Conservation (phyloP, 2,113 vertebrate species). For the Scomber japonicus region DNA sequence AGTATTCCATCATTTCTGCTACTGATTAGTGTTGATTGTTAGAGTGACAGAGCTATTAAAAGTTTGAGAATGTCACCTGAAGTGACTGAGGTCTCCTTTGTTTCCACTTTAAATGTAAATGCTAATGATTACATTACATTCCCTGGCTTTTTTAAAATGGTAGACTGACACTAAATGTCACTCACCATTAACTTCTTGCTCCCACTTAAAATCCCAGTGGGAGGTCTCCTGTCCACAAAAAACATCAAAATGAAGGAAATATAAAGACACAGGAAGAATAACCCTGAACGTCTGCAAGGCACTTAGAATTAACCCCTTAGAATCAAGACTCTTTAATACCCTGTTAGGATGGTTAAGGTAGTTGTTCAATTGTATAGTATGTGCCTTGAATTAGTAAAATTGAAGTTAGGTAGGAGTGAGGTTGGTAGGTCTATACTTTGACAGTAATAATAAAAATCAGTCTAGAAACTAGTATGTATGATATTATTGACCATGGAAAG, state of each 20-base stretch:
- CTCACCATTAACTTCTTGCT: conserved; percentile 42
- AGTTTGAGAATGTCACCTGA: conserved; percentile 39
- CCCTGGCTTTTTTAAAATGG: background rate
- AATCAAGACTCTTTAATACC: too few species aligned
- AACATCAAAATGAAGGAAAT: conserved; percentile 8
- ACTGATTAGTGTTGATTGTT: conserved; percentile 28
- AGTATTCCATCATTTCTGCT: too few species aligned
- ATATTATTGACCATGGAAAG: too few species aligned
- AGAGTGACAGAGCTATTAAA: conserved; percentile 24
- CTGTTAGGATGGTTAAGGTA: too few species aligned
- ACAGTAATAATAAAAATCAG: too few species aligned
- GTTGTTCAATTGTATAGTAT: too few species aligned
- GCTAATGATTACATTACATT: conserved; percentile 26
- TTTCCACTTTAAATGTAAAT: conserved; percentile 49
- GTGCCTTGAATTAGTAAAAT: too few species aligned
- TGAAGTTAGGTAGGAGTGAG: too few species aligned
- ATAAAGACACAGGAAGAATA: background rate
- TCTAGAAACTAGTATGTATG: too few species aligned
- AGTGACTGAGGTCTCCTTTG: conserved; percentile 14
- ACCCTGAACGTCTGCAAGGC: too few species aligned
- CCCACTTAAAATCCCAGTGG: conserved; percentile 32
- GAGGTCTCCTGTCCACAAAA: background rate
- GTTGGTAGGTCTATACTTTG: too few species aligned
- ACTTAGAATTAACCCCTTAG: too few species aligned
- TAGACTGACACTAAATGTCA: conserved; percentile 9